phyloP scores from a whole-genome alignment of 2,797 vertebrate species.

The Spondyliosoma cantharus region DNA sequence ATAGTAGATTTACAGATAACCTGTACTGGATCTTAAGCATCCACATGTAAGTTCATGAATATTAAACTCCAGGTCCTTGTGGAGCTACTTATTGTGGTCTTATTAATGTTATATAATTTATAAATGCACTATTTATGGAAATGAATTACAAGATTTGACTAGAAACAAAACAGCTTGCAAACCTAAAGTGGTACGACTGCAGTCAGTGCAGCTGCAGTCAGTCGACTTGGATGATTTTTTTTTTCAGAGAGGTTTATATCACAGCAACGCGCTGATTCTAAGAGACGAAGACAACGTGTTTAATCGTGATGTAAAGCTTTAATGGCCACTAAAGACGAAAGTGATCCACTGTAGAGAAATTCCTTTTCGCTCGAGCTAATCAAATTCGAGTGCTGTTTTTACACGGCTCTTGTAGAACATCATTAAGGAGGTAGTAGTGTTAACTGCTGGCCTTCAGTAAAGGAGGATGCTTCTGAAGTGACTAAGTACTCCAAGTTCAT shows the following conservation, averaged over 20 bases:
- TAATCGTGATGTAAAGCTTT: conserved; percentile 1
- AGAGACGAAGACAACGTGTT: not conserved
- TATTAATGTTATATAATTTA: no score
- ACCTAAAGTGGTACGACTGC: not conserved
- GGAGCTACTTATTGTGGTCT: not conserved
- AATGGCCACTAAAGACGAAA: conserved; percentile 10
- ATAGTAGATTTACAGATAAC: not conserved
- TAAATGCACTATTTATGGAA: not conserved
- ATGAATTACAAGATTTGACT: not conserved
- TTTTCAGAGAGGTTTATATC: not conserved
- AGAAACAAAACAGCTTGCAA: conserved; percentile 3
- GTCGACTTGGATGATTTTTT: no score
- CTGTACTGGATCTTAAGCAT: not conserved
- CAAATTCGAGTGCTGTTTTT: conserved; percentile 31
- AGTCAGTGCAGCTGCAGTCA: not conserved
- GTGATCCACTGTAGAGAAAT: conserved; percentile 4
- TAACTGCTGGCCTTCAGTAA: conserved; percentile 16
- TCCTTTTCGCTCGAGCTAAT: conserved; percentile 28
- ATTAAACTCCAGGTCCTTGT: not conserved
- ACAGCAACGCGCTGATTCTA: not conserved
- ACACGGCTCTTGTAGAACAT: not conserved
- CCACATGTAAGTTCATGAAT: not conserved
- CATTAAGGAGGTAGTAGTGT: conserved; percentile 6
- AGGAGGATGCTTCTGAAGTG: conserved; percentile 5
- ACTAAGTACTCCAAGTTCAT: conserved; percentile 20